Percentiles rank a stretch among this genome's conserved stretches.
phyloP scores from a whole-genome alignment of 2,797 vertebrate genomes.

The Scyliorhinus canicula region DNA sequence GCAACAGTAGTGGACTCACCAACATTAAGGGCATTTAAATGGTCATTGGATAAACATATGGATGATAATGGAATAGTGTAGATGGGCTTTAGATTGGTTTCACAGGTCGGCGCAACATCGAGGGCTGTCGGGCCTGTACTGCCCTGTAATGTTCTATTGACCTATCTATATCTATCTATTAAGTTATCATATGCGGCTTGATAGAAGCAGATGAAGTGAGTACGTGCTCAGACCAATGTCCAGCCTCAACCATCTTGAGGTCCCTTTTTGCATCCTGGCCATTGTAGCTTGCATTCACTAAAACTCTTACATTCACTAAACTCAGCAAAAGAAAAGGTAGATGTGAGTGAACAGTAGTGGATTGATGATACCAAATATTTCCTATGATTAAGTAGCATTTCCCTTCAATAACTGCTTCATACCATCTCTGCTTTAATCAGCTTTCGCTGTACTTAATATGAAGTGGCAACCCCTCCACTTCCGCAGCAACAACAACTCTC shows the following conservation, averaged over 20 bases:
- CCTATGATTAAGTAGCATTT: background rate
- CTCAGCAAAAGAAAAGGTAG: background rate
- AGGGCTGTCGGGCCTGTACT: too few species aligned
- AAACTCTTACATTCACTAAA: background rate
- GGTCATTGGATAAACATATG: too few species aligned
- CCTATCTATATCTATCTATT: too few species aligned
- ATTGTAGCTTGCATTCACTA: background rate
- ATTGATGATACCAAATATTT: background rate
- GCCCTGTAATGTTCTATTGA: too few species aligned
- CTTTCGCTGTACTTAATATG: background rate
- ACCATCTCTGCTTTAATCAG: background rate
- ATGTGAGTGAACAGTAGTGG: background rate
- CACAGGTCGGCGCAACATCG: too few species aligned
- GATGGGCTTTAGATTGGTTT: too few species aligned
- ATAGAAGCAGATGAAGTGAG: background rate
- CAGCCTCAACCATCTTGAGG: background rate
- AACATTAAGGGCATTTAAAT: too few species aligned
- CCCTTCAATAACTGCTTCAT: background rate
- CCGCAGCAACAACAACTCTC: background rate
- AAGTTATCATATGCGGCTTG: too few species aligned
- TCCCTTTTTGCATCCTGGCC: background rate
- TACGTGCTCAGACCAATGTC: background rate
- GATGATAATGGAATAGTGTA: too few species aligned
- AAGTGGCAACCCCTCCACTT: background rate
- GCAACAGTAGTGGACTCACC: too few species aligned